Evolutionary conservation across 2,888 invertebrate species (phyloP), one percentile per base, ranked within the genome.

Genomic region (Camptogramma bilineatum): DNA sequence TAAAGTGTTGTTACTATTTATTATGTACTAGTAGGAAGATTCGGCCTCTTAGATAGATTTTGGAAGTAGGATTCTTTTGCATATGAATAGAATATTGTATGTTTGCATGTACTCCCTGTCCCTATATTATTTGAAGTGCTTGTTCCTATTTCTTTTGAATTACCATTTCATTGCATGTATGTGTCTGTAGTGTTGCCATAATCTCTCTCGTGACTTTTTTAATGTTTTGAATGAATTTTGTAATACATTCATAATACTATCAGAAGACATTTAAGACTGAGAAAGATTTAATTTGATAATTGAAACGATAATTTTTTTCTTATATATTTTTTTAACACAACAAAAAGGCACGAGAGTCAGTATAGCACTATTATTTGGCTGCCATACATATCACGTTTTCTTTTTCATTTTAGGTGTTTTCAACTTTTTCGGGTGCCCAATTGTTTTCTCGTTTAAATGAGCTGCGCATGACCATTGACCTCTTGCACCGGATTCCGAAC

Each of bases 361-460:
- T 24, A 24, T 74, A 73, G 59, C 64, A 69, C 64, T 70, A 68
- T 74, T 75, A 66, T 76, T 72, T 79, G 73, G 78, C 74, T 73
- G 74, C 82, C 76, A 85, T 88, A 86, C 87, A 91, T 91, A 91
- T 91, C 91, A 91, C 88, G 74, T 87, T 90, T 91, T 90, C 87
- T 89, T 90, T 89, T 90, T 91, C 89, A 89, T 92, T 93, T 93
- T 92, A 93, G 93, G 93, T 93, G 93, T 93, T 85, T 93, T 93
- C 93, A 93, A 90, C 88, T 93, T 93, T 92, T 93, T 93, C 85
- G 93, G 93, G 83, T 93, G 93, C 90, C 93, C 93, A 85, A 92
- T 93, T 85, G 92, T 88, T 87, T 93, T 93, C 93, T 93, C 93
- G 80, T 92, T 93, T 88, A 93, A 93, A 92, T 93, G 93, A 93